phyloP scores from a whole-genome alignment of 2,797 vertebrate species.

The Lacerta bilineata region DNA sequence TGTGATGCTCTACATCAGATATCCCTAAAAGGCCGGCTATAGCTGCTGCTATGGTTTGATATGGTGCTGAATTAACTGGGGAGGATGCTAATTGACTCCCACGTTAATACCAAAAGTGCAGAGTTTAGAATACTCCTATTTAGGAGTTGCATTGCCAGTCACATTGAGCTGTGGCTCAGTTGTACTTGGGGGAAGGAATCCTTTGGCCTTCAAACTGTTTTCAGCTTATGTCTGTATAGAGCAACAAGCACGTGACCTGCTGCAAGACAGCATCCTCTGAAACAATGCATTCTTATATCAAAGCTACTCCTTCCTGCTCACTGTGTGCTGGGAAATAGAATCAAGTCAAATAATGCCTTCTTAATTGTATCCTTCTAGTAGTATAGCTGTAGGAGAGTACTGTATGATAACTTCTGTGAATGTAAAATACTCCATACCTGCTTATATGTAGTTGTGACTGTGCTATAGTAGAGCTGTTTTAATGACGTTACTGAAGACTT shows the following conservation, averaged over 20 bases:
- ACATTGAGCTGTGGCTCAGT: not conserved
- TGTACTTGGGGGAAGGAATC: conserved; percentile 42
- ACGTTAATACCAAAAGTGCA: conserved; percentile 17
- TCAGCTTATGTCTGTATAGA: conserved; percentile 72
- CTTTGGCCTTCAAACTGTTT: conserved; percentile 74
- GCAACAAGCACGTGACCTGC: conserved; percentile 70
- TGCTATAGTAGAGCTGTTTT: conserved; percentile 85
- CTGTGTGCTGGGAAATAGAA: conserved; percentile 80
- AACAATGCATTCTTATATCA: conserved; percentile 71
- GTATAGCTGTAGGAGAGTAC: conserved; percentile 83
- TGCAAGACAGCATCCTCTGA: conserved; percentile 56
- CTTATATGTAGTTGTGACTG: conserved; percentile 82
- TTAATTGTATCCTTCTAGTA: conserved; percentile 82
- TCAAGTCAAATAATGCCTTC: conserved; percentile 84
- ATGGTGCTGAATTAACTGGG: conserved; percentile 69
- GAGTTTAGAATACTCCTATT: not conserved
- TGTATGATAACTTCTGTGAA: conserved; percentile 83
- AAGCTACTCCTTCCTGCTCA: conserved; percentile 77
- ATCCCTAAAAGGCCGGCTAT: conserved; percentile 65
- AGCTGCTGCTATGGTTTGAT: conserved; percentile 68
- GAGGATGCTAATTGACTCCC: conserved; percentile 63
- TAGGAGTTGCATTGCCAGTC: not conserved
- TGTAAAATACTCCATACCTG: conserved; percentile 83
- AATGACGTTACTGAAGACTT: conserved; percentile 84
- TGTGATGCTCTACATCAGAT: conserved; percentile 40